These are phyloP conservation scores for Rhinolophus ferrumequinum DNA, from an alignment of 2,113 vertebrate genomes.

Conservation along the genomic window DNA sequence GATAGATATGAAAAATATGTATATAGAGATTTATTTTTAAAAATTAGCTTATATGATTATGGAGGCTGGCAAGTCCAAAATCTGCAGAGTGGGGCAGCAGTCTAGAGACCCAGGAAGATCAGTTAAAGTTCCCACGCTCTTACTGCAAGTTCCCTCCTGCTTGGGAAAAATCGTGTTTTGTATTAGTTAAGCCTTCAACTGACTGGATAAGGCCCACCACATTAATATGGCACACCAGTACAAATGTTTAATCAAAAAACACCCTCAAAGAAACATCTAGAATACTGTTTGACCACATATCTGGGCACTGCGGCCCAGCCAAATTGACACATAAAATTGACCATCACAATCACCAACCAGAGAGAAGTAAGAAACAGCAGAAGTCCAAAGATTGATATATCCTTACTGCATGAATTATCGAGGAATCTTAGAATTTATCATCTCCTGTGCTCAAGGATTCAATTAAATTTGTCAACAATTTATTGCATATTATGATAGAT, in stretches of 20 bases:
- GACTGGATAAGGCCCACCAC: not conserved
- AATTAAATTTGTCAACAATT: not conserved
- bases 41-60: not conserved
- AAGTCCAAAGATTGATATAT: not conserved
- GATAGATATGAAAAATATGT: not conserved
- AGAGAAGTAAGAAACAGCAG: not conserved
- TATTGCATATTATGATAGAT: not conserved
- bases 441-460: not conserved
- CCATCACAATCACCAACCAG: not conserved
- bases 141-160: not conserved
- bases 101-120: not conserved
- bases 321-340: not conserved
- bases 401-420: not conserved
- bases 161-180: not conserved
- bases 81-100: not conserved
- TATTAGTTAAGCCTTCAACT: not conserved
- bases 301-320: not conserved
- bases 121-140: not conserved
- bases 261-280: not conserved
- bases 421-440: not conserved
- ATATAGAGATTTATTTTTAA: not conserved
- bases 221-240: not conserved
- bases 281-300: not conserved
- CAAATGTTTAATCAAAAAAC: not conserved
- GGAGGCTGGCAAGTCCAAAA: not conserved